Percentiles rank a stretch among this genome's conserved stretches.
These are phyloP conservation scores for Microplitis mediator DNA, from an alignment of 1,140 invertebrate genomes.

Conservation along the genomic window DNA sequence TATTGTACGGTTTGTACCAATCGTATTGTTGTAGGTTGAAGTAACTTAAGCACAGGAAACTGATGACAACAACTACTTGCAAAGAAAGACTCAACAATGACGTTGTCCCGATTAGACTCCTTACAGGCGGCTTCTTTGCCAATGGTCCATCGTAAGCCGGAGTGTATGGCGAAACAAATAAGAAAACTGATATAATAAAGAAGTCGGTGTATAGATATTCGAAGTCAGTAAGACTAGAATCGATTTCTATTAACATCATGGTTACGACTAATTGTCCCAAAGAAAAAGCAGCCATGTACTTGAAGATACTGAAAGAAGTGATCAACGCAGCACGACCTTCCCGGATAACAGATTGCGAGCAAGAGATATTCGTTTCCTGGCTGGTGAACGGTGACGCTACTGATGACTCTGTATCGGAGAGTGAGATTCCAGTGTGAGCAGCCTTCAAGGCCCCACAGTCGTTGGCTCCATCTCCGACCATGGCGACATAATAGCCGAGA, in stretches of 20 bases:
- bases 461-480: constrained; percentile 94
- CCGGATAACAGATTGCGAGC: constrained; percentile 79
- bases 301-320: constrained; percentile 95
- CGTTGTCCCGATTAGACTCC: constrained; percentile 63
- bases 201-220: constrained; percentile 88
- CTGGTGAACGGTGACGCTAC: constrained; percentile 96
- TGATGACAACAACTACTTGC: constrained; percentile 60
- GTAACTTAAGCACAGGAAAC: constrained; percentile 57
- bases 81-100: constrained; percentile 67
- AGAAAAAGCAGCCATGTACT: constrained; percentile 96
- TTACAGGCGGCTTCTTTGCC: constrained; percentile 66
- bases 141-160: constrained; percentile 67
- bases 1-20: constrained; percentile 66
- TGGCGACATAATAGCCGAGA: constrained; percentile 82
- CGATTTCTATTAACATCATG: constrained; percentile 85
- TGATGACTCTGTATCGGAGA: constrained; percentile 92
- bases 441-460: constrained; percentile 93
- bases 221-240: constrained; percentile 76
- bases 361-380: constrained; percentile 84
- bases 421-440: constrained; percentile 91
- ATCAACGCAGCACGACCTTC: constrained; percentile 90
- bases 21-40: constrained; percentile 59
- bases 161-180: constrained; percentile 78
- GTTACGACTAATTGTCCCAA: constrained; percentile 93
- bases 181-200: constrained; percentile 80